Percentiles rank a stretch among this genome's conserved stretches.
These are phyloP conservation scores for Gobio occitaniae DNA, from an alignment of 2,797 vertebrate genomes.

Conservation along the genomic window DNA sequence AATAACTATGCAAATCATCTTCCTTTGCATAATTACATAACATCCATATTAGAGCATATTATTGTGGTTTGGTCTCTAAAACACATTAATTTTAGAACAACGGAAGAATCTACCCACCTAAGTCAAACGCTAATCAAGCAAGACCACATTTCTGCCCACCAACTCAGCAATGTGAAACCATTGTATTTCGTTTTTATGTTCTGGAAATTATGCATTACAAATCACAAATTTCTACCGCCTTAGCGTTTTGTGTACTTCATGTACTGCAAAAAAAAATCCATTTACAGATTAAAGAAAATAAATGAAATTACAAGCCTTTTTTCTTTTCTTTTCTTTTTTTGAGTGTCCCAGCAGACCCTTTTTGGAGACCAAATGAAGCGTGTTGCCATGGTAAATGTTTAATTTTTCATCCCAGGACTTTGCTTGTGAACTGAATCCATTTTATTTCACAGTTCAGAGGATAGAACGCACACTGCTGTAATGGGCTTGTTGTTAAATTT, in stretches of 20 bases:
- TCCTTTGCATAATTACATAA: conserved; percentile 15
- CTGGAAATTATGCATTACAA: not conserved
- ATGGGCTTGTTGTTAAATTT: conserved; percentile 54
- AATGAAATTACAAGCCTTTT: not conserved
- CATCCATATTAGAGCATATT: conserved; percentile 20
- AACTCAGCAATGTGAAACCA: not conserved
- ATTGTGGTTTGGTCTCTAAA: not conserved
- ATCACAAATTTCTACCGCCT: not conserved
- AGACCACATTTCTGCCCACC: not conserved
- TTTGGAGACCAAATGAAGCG: conserved; percentile 40
- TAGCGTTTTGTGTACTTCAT: not conserved
- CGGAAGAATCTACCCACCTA: not conserved
- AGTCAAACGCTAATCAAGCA: not conserved
- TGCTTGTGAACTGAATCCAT: conserved; percentile 56
- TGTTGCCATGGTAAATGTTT: conserved; percentile 54
- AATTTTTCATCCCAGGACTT: conserved; percentile 48
- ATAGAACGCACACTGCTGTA: conserved; percentile 35
- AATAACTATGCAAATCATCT: conserved; percentile 17
- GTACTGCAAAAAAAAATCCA: not conserved
- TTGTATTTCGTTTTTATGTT: not conserved
- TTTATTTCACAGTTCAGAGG: conserved; percentile 57
- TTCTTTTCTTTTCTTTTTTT: not conserved
- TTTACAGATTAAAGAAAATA: not conserved
- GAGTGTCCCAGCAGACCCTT: conserved; percentile 35
- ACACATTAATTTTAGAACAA: not conserved